A percentile compares a stretch with the other conserved stretches of the same genome.
phyloP scores from a whole-genome alignment of 2,113 vertebrate species.

The Epinephelus moara region DNA sequence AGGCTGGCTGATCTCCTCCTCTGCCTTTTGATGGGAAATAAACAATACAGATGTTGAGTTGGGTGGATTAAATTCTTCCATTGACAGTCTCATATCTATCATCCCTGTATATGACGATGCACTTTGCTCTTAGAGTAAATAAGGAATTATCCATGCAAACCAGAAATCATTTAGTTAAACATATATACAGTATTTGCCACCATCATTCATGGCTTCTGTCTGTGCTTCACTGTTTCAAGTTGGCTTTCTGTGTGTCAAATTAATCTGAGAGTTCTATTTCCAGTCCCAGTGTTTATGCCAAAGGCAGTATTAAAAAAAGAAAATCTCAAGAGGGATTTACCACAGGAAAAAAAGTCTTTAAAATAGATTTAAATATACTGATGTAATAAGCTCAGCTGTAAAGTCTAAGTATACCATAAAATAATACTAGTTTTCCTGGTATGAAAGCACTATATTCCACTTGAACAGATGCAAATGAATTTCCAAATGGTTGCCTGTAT shows the following conservation, averaged over 20 bases:
- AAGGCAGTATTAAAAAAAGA: slow-evolving; percentile 59
- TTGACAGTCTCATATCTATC: not conserved
- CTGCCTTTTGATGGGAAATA: slow-evolving; percentile 1
- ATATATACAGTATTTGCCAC: slow-evolving; percentile 28
- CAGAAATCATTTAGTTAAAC: slow-evolving; percentile 28
- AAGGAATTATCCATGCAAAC: slow-evolving; percentile 26
- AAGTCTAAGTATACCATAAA: slow-evolving; percentile 3
- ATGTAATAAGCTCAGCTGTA: slow-evolving; percentile 40
- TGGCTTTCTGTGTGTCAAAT: slow-evolving; percentile 68
- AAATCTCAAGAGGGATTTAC: slow-evolving; percentile 61
- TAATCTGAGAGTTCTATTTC: slow-evolving; percentile 70
- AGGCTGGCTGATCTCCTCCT: not conserved
- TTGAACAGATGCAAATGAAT: not conserved
- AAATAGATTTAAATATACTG: slow-evolving; percentile 56
- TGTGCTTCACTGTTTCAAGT: slow-evolving; percentile 46
- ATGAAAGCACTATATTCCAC: not conserved
- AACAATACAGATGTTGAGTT: not conserved
- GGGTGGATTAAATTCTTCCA: not conserved
- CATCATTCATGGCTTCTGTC: slow-evolving; percentile 26
- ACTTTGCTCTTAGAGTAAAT: not conserved
- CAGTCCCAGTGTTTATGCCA: slow-evolving; percentile 74
- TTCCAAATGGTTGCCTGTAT: not conserved
- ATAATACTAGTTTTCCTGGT: slow-evolving; percentile 21
- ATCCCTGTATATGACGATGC: not conserved
- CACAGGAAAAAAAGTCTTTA: slow-evolving; percentile 23